Evolutionary conservation across 2,888 invertebrate genomes (phyloP).

Genomic region (Meloe dianella): DNA sequence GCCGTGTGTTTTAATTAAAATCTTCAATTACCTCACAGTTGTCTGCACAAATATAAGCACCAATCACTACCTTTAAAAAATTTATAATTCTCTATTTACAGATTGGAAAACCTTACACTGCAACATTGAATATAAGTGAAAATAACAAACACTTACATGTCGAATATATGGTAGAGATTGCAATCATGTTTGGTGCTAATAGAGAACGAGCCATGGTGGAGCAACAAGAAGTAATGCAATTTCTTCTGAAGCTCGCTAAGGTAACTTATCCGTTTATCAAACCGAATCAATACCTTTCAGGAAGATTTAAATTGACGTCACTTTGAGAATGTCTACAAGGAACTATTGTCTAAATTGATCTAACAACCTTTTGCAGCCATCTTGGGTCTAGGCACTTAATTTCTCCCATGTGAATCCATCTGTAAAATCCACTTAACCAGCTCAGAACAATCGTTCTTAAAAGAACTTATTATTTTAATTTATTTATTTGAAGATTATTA

Average conservation of each 20-base stretch:
- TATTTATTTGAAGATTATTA: background rate
- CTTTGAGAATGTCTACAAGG: constrained; percentile 4
- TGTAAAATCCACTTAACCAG: constrained; percentile 11
- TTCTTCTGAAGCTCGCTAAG: constrained; percentile 49
- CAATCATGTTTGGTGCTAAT: constrained; percentile 48
- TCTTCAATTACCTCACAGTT: constrained; percentile 4
- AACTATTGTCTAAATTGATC: constrained; percentile 1
- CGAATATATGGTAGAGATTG: constrained; percentile 52
- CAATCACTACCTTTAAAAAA: constrained; percentile 16
- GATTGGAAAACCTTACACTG: constrained; percentile 44
- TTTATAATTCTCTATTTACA: constrained; percentile 33
- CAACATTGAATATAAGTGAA: constrained; percentile 39
- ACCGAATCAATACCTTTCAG: background rate
- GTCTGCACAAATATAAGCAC: constrained; percentile 8
- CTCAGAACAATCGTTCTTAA: background rate
- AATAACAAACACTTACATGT: constrained; percentile 44
- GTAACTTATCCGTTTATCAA: constrained; percentile 37
- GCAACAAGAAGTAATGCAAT: constrained; percentile 48
- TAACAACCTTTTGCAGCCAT: constrained; percentile 7
- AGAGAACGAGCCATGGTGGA: constrained; percentile 46
- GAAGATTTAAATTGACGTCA: background rate
- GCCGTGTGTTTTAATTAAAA: constrained; percentile 14
- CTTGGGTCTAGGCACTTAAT: constrained; percentile 7
- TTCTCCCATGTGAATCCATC: background rate
- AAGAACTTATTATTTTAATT: background rate